Conservation (phyloP, 2,113 vertebrate genomes). For the Barnardius zonarius region DNA sequence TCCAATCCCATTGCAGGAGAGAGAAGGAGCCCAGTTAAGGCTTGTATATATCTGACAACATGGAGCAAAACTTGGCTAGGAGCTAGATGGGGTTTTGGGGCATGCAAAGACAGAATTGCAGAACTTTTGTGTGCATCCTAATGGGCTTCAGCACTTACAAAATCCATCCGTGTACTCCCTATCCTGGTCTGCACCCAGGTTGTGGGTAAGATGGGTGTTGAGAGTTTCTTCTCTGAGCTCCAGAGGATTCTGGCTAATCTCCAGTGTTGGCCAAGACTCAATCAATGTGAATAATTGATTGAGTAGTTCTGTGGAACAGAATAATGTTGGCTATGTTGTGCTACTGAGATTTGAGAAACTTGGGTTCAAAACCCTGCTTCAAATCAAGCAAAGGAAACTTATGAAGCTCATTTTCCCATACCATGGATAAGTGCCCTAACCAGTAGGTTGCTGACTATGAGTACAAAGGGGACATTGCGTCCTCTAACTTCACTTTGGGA, state of each 20-base stretch:
- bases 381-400: neutral
- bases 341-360: neutral
- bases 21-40: slow-evolving; percentile 51
- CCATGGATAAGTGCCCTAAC: neutral
- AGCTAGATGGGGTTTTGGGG: slow-evolving; percentile 29
- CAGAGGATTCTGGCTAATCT: neutral
- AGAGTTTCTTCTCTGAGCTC: neutral
- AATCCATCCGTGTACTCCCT: neutral
- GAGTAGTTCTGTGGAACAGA: neutral
- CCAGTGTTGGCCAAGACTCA: neutral
- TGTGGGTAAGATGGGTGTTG: neutral
- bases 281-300: neutral
- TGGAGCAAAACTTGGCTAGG: slow-evolving; percentile 30
- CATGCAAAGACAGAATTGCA: slow-evolving; percentile 55
- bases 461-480: slow-evolving; percentile 42
- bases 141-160: neutral
- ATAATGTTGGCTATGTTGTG: neutral
- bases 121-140: neutral
- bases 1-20: slow-evolving; percentile 4
- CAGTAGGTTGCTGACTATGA: slow-evolving; percentile 35
- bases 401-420: slow-evolving; percentile 27
- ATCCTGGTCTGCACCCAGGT: neutral
- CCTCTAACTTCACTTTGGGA: slow-evolving; percentile 26
- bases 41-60: slow-evolving; percentile 56
- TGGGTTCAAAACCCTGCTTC: neutral